Base-by-base conservation (phyloP, 2,888 invertebrate genomes). In the Acleris literana region DNA sequence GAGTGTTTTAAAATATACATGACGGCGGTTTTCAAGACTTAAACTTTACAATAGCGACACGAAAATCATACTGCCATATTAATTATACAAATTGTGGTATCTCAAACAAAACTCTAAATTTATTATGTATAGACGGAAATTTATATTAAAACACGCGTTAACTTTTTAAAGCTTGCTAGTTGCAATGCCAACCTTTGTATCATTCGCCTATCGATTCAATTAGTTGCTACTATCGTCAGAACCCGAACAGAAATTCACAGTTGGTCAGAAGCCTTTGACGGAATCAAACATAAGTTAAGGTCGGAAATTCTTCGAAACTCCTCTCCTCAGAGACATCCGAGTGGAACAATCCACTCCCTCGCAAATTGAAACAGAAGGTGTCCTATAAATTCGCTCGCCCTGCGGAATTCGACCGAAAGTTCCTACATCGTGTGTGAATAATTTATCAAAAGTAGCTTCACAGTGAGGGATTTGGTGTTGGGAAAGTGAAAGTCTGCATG, bases 291-390 rank as follows among this genome's bases (percentile, higher is more conserved):
- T 39, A 64, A 20, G 13, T n/a, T n/a, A 33, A 17, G 29, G 44
- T 49, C 25, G 18, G 18, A 57, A 25, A 63, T 57, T 43, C 25
- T 59, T 54, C 22, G 22, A 13, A 59, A 59, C 46, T 54, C 3
- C 16, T 16, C 25, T 64, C 53, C 58, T 53, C 20, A 17, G 64
- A 64, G 58, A 64, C 58, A 46, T 48, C 58, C 48, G 53, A 16
- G 13, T 4, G 51, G 33, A 48, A 64, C 17, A 80, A 81, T 83
- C 81, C 80, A 78, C 76, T 76, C 79, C 75, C 76, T 81, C 78
- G 79, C 86, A 88, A 89, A 90, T 89, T 89, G 89, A 89, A 90
- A 88, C 87, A 83, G 84, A 88, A 88, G 88, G 87, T 88, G 87
- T 84, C 85, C 80, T 84, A 87, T 88, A 88, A 89, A 90, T 87